These are phyloP conservation scores for Gymnocephalus cernua DNA, from an alignment of 2,113 vertebrate genomes.

Conservation along the genomic window DNA sequence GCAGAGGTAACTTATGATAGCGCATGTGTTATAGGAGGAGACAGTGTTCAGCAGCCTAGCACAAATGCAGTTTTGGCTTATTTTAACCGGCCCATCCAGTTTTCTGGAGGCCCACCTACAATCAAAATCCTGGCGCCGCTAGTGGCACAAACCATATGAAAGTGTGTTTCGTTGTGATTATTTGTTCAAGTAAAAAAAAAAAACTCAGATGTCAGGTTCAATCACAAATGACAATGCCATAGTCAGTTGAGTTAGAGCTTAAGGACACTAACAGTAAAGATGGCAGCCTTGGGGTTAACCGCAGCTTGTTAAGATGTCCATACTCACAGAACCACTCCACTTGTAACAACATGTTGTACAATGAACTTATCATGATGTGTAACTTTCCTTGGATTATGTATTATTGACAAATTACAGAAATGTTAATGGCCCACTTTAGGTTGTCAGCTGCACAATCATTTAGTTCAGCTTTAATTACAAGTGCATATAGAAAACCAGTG, in stretches of 20 bases:
- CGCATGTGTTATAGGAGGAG: too few species aligned
- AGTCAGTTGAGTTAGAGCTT: background rate
- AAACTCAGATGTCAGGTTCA: background rate
- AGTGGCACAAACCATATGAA: background rate
- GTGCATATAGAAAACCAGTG: background rate
- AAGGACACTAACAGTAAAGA: background rate
- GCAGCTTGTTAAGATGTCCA: background rate
- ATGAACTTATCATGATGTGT: background rate
- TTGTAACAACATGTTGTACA: background rate
- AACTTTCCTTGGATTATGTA: background rate
- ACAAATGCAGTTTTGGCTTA: too few species aligned
- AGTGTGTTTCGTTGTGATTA: background rate
- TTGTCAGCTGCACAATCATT: background rate
- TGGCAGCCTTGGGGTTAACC: background rate
- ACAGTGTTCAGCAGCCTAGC: too few species aligned
- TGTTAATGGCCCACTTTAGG: background rate
- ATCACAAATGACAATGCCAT: background rate
- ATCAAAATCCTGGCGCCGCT: too few species aligned
- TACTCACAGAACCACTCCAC: background rate
- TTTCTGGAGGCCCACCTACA: too few species aligned
- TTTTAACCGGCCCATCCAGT: too few species aligned
- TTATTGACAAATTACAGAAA: background rate
- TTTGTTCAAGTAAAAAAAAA: background rate
- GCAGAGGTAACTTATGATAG: too few species aligned
- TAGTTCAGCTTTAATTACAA: background rate